A percentile compares a stretch with the other conserved stretches of the same genome.
Conservation (phyloP, 2,888 invertebrate species). For the Noctua janthe region DNA sequence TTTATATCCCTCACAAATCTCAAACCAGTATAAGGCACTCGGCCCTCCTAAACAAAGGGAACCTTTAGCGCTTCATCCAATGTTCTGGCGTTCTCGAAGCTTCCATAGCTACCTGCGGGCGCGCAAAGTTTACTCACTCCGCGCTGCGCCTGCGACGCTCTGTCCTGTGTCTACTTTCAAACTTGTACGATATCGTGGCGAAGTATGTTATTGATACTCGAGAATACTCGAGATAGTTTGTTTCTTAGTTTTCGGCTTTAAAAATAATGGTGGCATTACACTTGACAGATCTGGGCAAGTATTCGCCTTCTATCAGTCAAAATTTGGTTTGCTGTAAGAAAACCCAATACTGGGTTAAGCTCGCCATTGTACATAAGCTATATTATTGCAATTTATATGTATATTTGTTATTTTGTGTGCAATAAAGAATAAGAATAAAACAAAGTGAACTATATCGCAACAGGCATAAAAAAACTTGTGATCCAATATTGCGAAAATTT, state of each 20-base stretch:
- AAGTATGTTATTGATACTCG: constrained; percentile 14
- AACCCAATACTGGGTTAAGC: too few species aligned
- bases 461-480: too few species aligned
- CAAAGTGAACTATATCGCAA: too few species aligned
- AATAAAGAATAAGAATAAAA: too few species aligned
- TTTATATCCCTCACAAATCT: background rate
- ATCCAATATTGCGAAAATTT: too few species aligned
- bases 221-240: background rate
- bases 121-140: constrained; percentile 45
- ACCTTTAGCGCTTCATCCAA: constrained; percentile 25
- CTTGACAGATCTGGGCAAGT: too few species aligned
- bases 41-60: constrained; percentile 34
- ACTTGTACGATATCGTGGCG: constrained; percentile 27
- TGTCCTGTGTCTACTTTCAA: constrained; percentile 34
- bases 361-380: too few species aligned
- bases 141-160: constrained; percentile 30
- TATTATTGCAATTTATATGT: too few species aligned
- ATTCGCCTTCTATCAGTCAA: too few species aligned
- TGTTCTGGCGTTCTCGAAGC: constrained; percentile 57
- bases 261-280: background rate
- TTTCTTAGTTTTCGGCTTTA: constrained; percentile 3
- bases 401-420: too few species aligned
- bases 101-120: constrained; percentile 61
- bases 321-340: too few species aligned
- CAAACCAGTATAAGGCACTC: constrained; percentile 17